Evolutionary conservation across 1,140 invertebrate genomes (phyloP), one percentile per base, ranked within the genome.

Genomic region (Lepidurus apus): DNA sequence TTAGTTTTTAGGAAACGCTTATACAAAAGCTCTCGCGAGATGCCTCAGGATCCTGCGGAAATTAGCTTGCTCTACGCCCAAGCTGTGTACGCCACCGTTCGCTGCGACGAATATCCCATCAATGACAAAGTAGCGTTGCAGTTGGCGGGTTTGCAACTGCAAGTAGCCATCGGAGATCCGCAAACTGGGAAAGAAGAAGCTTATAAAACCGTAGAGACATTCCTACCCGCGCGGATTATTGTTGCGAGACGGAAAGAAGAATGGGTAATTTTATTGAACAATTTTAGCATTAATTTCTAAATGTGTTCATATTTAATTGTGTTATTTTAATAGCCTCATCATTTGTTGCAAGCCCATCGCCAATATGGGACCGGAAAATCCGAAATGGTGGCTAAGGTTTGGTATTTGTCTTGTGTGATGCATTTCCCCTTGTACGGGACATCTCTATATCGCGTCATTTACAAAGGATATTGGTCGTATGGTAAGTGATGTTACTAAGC

Each of bases 11-110:
- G 96, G 83, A 91, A 95, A 79, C 88, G 96, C 74, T 85, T 98
- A 7, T 98, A 97, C 86, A 90, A 92, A 79, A 92, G 92, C 81
- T 93, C 92, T 3, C 88, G 93, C 43, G 95, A 97, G 86, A 88
- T 98, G 78, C 95, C 95, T n/a, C 95, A 97, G 85, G 96, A 98
- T 87, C 95, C 95, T 0, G 93, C 98, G 0, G 96, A 98, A 88
- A 93, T 98, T 7, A 95, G 95, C 82, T 89, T 98, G 82, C 86
- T 98, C 1, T 98, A 97, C 87, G 94, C 96, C 53, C 96, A 98
- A 87, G 95, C 95, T 81, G 95, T 98, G 1, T 92, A 97, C 83
- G 93, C 92, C 83, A 94, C 98, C 73, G 95, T 98, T 7, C 96
- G 95, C 92, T 91, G 92, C 86, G 96, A 98, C 86, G 95, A 97